A percentile compares a stretch with the other conserved stretches of the same genome.
phyloP scores from a whole-genome alignment of 2,888 invertebrate species.

The Thecophora atra region DNA sequence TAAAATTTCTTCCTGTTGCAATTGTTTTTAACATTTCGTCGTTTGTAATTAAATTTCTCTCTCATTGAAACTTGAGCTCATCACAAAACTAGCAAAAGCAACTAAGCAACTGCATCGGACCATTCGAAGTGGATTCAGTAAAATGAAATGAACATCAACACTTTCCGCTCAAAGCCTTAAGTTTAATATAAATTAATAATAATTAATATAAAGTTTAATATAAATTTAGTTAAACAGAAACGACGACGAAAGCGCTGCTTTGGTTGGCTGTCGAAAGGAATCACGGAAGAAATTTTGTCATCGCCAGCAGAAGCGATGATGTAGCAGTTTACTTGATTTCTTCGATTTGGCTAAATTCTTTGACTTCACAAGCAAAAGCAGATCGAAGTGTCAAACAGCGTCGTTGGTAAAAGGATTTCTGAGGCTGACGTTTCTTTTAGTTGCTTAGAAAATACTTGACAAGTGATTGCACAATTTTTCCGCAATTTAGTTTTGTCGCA shows the following conservation, averaged over 20 bases:
- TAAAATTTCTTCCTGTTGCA: background rate
- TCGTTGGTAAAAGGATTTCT: background rate
- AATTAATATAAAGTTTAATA: too few relatives aligned
- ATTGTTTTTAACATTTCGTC: conserved; percentile 24
- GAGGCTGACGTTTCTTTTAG: background rate
- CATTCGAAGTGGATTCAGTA: too few relatives aligned
- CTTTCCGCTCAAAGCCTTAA: too few relatives aligned
- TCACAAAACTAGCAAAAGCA: background rate
- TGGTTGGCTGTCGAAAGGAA: background rate
- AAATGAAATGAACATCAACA: too few relatives aligned
- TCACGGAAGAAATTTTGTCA: background rate
- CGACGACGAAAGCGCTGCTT: background rate
- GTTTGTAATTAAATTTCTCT: conserved; percentile 21
- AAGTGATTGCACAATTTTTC: conserved; percentile 48
- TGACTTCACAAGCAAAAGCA: background rate
- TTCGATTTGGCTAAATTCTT: background rate
- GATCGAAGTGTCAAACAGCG: background rate
- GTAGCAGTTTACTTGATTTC: background rate
- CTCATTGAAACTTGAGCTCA: conserved; percentile 5
- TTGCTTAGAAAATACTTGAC: conserved; percentile 39
- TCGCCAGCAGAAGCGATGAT: background rate
- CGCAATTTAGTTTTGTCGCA: conserved; percentile 49
- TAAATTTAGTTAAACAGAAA: too few relatives aligned
- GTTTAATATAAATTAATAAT: too few relatives aligned
- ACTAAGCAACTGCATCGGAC: background rate